A percentile compares a stretch with the other conserved stretches of the same genome.
Conservation (phyloP, 2,888 invertebrate genomes). For the Nemotelus nigrinus region DNA sequence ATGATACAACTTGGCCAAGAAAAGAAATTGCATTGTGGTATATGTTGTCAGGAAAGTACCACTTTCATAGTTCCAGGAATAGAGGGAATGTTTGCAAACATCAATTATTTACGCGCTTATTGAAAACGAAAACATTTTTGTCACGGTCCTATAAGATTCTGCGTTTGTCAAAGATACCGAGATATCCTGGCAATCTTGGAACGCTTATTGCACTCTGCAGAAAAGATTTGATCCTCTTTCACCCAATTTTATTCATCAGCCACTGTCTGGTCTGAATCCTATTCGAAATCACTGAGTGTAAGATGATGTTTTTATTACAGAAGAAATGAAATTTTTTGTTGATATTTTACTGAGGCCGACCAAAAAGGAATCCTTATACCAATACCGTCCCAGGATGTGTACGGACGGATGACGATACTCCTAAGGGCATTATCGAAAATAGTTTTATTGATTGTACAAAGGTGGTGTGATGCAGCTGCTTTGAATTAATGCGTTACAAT, state of each 20-base stretch:
- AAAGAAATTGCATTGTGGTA: background rate
- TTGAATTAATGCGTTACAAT: constrained; percentile 35
- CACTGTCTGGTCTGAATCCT: constrained; percentile 13
- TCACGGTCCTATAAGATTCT: background rate
- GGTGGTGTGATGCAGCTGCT: constrained; percentile 41
- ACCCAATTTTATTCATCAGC: background rate
- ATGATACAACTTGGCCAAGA: constrained; percentile 14
- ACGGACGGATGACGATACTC: constrained; percentile 29
- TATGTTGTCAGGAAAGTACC: constrained; percentile 2
- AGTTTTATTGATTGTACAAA: constrained; percentile 29
- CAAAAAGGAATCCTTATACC: too few relatives aligned
- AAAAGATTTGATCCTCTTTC: constrained; percentile 11
- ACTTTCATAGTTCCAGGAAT: background rate
- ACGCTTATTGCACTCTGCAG: constrained; percentile 29
- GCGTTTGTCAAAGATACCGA: background rate
- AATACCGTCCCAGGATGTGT: background rate
- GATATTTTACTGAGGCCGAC: background rate
- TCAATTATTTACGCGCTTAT: constrained; percentile 44
- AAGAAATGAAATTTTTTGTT: constrained; percentile 43
- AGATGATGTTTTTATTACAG: constrained; percentile 50
- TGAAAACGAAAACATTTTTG: constrained; percentile 36
- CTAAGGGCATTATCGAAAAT: constrained; percentile 36
- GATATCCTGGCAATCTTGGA: constrained; percentile 14
- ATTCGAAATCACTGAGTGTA: constrained; percentile 47
- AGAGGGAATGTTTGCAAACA: constrained; percentile 47